Conservation (phyloP, 2,113 vertebrate species). For the Craseonycteris thonglongyai region DNA sequence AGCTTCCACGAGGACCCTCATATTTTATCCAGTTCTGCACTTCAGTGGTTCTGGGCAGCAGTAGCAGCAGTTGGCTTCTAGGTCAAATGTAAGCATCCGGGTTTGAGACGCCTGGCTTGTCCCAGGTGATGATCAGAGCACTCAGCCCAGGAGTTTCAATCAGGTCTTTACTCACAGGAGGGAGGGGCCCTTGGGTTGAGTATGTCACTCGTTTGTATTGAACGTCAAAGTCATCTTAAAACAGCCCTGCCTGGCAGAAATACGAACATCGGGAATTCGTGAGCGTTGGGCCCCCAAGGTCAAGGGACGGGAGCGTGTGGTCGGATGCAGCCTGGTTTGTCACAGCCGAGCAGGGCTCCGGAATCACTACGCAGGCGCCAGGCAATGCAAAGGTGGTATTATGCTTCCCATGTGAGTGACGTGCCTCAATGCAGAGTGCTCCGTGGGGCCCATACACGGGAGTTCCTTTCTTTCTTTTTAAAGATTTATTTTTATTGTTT, state of each 20-base stretch:
- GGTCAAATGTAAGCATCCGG: slow-evolving; percentile 28
- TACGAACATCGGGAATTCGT: slow-evolving; percentile 14
- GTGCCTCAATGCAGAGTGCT: neutral
- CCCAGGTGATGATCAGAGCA: neutral
- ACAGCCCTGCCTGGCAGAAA: neutral
- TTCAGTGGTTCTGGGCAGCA: neutral
- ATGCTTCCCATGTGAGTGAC: neutral
- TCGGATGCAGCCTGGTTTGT: neutral
- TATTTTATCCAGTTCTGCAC: slow-evolving; percentile 48
- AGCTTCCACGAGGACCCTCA: neutral
- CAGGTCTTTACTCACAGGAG: slow-evolving; percentile 17
- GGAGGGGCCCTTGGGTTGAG: neutral
- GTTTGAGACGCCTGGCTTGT: slow-evolving; percentile 25
- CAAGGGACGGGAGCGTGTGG: neutral
- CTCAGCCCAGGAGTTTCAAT: neutral
- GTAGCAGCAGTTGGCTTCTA: slow-evolving; percentile 36
- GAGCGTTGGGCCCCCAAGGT: slow-evolving; percentile 14
- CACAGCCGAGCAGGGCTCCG: neutral
- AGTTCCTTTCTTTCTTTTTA: too few relatives aligned
- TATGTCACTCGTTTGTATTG: slow-evolving; percentile 34
- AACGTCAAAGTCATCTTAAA: slow-evolving; percentile 36
- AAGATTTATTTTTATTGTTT: too few relatives aligned
- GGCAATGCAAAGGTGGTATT: neutral
- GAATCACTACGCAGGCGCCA: neutral
- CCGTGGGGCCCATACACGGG: neutral